A percentile compares a stretch with the other conserved stretches of the same genome.
phyloP scores from a whole-genome alignment of 1,140 invertebrate species.

The Conopomorpha cramerella region DNA sequence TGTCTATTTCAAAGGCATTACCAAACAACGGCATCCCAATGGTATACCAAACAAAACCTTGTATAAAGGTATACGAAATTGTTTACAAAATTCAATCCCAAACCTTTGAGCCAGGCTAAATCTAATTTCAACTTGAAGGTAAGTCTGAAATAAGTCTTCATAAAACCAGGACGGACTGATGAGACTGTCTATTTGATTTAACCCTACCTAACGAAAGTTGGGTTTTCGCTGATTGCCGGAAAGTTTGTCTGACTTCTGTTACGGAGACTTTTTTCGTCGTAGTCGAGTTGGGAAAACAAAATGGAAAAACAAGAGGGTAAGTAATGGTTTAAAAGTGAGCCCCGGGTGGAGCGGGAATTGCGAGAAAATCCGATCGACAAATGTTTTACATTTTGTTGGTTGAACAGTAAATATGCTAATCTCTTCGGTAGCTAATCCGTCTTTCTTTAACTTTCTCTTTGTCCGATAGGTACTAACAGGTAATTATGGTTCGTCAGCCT shows the following conservation, averaged over 20 bases:
- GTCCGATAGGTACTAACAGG: too few relatives aligned
- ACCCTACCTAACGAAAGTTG: slow-evolving; percentile 48
- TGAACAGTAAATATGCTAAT: too few relatives aligned
- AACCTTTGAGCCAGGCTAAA: slow-evolving; percentile 59
- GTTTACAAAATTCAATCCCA: slow-evolving; percentile 61
- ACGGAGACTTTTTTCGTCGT: slow-evolving; percentile 27
- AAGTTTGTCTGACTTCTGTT: slow-evolving; percentile 48
- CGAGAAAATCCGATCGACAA: too few relatives aligned
- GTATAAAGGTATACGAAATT: slow-evolving; percentile 56
- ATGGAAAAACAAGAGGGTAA: slow-evolving; percentile 47
- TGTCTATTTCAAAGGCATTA: slow-evolving; percentile 53
- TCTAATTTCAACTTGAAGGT: slow-evolving; percentile 61
- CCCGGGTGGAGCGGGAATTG: too few relatives aligned
- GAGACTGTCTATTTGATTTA: slow-evolving; percentile 43
- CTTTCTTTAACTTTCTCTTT: too few relatives aligned
- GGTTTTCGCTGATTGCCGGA: slow-evolving; percentile 53
- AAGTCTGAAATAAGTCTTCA: slow-evolving; percentile 61
- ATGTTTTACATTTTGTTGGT: too few relatives aligned
- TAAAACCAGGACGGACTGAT: slow-evolving; percentile 45
- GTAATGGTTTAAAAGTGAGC: slow-evolving; percentile 49
- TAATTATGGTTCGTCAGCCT: too few relatives aligned
- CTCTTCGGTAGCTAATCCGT: too few relatives aligned
- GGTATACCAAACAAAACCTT: slow-evolving; percentile 57
- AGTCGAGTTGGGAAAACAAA: slow-evolving; percentile 51
- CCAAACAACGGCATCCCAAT: slow-evolving; percentile 50